phyloP scores from a whole-genome alignment of 2,888 invertebrate genomes.

The Anarsia innoxiella region DNA sequence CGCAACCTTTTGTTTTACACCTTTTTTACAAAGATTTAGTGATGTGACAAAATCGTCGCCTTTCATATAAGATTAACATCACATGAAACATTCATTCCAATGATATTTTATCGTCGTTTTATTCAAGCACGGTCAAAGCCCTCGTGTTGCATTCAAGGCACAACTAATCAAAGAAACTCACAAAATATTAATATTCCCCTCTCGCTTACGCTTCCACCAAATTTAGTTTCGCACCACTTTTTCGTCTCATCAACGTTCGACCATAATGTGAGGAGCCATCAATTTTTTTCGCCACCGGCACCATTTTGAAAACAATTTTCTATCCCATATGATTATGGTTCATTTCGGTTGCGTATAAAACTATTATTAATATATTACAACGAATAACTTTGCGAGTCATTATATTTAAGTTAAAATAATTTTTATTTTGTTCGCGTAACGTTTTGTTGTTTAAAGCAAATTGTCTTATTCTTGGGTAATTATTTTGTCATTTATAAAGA shows the following conservation, averaged over 20 bases:
- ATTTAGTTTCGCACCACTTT: constrained; percentile 52
- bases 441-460: constrained; percentile 17
- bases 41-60: constrained; percentile 4
- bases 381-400: constrained; percentile 36
- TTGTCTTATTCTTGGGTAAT: constrained; percentile 24
- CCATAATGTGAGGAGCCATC: constrained; percentile 54
- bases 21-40: not conserved
- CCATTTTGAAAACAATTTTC: constrained; percentile 69
- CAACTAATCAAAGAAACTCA: constrained; percentile 56
- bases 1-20: not conserved
- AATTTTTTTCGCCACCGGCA: constrained; percentile 49
- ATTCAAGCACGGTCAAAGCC: constrained; percentile 9
- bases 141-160: constrained; percentile 4
- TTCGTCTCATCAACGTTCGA: constrained; percentile 51
- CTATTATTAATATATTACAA: constrained; percentile 68
- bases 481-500: constrained; percentile 20
- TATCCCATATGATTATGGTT: constrained; percentile 70
- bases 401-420: constrained; percentile 36
- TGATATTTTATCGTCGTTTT: constrained; percentile 10
- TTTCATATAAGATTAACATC: constrained; percentile 6
- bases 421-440: constrained; percentile 24
- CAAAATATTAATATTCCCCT: constrained; percentile 33
- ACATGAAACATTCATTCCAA: constrained; percentile 8
- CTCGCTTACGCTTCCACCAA: constrained; percentile 34
- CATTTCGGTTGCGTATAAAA: constrained; percentile 59